Evolutionary conservation across 2,797 vertebrate species (phyloP), one percentile per base, ranked within the genome.

Genomic region (Esox lucius): DNA sequence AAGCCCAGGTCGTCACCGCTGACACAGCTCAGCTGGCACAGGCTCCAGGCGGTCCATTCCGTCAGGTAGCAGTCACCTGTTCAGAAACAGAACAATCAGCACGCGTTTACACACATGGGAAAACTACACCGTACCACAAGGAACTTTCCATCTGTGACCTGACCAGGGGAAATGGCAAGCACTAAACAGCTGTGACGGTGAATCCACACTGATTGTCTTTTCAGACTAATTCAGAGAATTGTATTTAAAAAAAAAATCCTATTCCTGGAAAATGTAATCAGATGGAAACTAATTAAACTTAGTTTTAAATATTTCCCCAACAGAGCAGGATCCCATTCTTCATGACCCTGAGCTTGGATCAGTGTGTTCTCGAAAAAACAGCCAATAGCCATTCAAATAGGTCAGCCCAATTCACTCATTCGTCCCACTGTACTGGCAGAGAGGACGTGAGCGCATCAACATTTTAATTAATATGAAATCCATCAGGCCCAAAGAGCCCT

Each of bases 1-100:
- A 98, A 95, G 24, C 96, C 96, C 0, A 98, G 91, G 85, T 98
- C 96, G 9, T 96, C 94, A 2, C 96, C 95, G 0, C 94, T 94
- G 22, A 97, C 92, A 73, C 98, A 99, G 85, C 95, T 98, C 28
- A 97, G 84, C 86, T 98, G 97, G 84, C 98, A 99, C 0, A 90
- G 86, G 84, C 97, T 97, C 98, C 98, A 99, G 0, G 86, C 85
- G 0, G 96, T 96, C 98, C 98, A 99, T 35, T 98, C 96, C 15
- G 95, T 96, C 90, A 99, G 89, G 83, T 98, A 99, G 88, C 98
- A 99, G 85, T 99, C 97, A 1, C 97, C 98, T 99, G 80, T 84
- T 71, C 26, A 81, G 1, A 79, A 61, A 26, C 59, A 62, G 17
- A 62, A 24, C 59, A 26, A 9, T 3, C 24, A 51, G 48, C 48